Conservation (phyloP, 2,797 vertebrate species). For the Spinus pinus region DNA sequence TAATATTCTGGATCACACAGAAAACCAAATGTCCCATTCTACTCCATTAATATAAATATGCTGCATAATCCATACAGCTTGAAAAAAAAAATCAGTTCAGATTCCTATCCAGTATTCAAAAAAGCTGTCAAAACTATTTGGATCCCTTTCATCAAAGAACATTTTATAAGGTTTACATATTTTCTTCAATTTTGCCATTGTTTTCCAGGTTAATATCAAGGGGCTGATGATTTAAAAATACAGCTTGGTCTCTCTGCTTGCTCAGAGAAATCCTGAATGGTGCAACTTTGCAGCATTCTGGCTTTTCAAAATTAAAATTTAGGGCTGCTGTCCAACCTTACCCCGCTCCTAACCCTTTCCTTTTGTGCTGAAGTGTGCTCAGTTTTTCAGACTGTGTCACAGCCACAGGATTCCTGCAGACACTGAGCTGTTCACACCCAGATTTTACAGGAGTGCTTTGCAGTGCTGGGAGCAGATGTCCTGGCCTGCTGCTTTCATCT, state of each 20-base stretch:
- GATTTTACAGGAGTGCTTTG: neutral
- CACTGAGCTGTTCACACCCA: neutral
- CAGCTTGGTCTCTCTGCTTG: neutral
- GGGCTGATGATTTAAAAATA: neutral
- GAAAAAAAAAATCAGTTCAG: neutral
- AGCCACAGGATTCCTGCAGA: neutral
- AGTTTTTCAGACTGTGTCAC: neutral
- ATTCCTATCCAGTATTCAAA: neutral
- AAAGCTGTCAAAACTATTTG: neutral
- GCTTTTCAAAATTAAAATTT: neutral
- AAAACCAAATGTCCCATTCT: neutral
- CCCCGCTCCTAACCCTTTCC: neutral
- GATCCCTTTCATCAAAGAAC: neutral
- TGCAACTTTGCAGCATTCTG: neutral
- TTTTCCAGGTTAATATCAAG: neutral
- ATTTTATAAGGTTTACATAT: neutral
- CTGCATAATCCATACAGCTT: neutral
- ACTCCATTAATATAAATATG: neutral
- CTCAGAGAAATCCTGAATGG: neutral
- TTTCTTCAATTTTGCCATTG: neutral
- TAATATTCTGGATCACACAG: neutral
- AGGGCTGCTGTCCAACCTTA: neutral
- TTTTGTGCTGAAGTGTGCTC: neutral
- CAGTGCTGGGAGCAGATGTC: conserved; percentile 26
- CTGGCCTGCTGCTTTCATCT: conserved; percentile 29